A percentile compares a stretch with the other conserved stretches of the same genome.
Conservation (phyloP, 1,140 invertebrate species). For the Galleria mellonella region DNA sequence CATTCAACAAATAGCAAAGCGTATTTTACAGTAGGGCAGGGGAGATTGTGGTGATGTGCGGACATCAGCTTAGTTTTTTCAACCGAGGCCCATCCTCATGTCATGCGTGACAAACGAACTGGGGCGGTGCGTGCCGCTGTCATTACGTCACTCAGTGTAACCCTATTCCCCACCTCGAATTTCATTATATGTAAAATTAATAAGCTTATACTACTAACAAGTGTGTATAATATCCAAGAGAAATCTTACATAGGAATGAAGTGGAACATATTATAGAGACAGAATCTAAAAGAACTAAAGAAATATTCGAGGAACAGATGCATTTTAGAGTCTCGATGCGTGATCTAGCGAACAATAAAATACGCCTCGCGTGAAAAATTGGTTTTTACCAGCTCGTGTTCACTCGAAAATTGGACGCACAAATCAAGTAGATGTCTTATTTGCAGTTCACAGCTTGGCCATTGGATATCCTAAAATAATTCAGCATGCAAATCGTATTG, state of each 20-base stretch:
- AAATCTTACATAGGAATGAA: neutral
- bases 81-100: neutral
- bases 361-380: conserved; percentile 4
- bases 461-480: too few relatives aligned
- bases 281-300: conserved; percentile 8
- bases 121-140: neutral
- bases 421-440: conserved; percentile 9
- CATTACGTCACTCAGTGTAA: neutral
- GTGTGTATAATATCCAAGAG: neutral
- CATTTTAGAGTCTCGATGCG: conserved; percentile 33
- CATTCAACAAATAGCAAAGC: too few relatives aligned
- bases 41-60: neutral
- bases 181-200: neutral
- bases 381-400: conserved; percentile 1
- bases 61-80: neutral
- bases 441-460: neutral
- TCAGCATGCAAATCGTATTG: too few relatives aligned
- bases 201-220: neutral
- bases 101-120: conserved; percentile 2
- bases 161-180: neutral
- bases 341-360: conserved; percentile 24
- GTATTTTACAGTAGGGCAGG: too few relatives aligned
- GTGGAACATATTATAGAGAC: neutral
- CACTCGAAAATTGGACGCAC: conserved; percentile 10
- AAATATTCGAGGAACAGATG: conserved; percentile 27